Evolutionary conservation across 2,113 vertebrate species (phyloP), one percentile per base, ranked within the genome.

Genomic region (Cyanoramphus novaezelandiae): DNA sequence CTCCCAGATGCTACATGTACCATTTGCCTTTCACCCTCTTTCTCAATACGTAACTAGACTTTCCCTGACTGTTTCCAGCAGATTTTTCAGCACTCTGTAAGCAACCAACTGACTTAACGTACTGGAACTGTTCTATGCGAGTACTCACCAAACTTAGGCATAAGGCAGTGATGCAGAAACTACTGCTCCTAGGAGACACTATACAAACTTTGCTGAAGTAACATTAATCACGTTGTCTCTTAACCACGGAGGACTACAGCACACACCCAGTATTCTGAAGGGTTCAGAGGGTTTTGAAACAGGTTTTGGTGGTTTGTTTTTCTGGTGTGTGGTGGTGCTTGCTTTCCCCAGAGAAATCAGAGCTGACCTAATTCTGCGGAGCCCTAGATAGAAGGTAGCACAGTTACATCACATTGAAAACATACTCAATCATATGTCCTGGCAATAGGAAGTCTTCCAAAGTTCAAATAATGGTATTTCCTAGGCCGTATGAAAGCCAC

Each of bases 21-120:
- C 63, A 5, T 33, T 3, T 5, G 5, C 24, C 52, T 25, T 35
- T 52, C 10, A 2, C 35, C 2, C 25, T 50, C 41, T 11, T 87
- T 60, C 18, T 46, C 24, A 5, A 7, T 16, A 0, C 0, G 2
- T 18, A 37, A 9, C n/a, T 19, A 18, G 50, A 37, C 11, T 15
- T 44, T 8, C 60, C 35, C 55, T 7, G 41, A 4, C 43, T 2
- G 4, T 29, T 89, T 39, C 33, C 4, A 35, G 69, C 78, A 68
- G 19, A 8, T 33, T 60, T 79, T 60, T 29, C 35, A 35, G 19
- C 25, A 0, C 67, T 69, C n/a, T 33, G 41, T 27, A 77, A 39
- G 24, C 33, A 3, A 43, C 11, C 7, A 50, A 7, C 5, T 0
- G 5, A 27, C n/a, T 20, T 27, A 65, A 21, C 2, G 5, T 3